Evolutionary conservation across 2,113 vertebrate species (phyloP), one percentile per base, ranked within the genome.

Genomic region (Oryzias celebensis): DNA sequence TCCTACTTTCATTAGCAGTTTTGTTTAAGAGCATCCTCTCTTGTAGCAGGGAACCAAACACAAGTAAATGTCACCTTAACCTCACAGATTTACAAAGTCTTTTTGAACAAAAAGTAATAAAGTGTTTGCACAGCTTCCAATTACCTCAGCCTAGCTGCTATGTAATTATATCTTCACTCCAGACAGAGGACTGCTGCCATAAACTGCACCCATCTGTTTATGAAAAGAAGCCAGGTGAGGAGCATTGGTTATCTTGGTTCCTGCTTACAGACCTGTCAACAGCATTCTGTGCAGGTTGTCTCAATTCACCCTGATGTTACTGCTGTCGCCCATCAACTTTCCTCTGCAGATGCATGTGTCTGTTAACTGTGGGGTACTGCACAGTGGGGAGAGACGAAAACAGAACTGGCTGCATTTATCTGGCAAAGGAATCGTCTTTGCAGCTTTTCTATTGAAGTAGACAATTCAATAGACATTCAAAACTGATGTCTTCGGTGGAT

Each of bases 171-270:
- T 77, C 66, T 85, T 83, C 81, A 75, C 65, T 80, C 72, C 66
- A 83, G 83, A 84, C 77, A 80, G 68, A 83, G 73, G 71, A 82
- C 65, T 72, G 62, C 77, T 63, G 74, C 68, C 58, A 73, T 82
- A 82, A 87, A 83, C 70, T 67, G 77, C 28, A 7, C 48, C 88
- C 88, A 88, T 88, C 88, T 89, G 88, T 82, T 88, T 80, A 72
- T 73, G 69, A 75, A 84, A 84, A 72, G 68, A 59, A 69, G 58
- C 68, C 15, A 43, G 54, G 71, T 63, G 77, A 75, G 71, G 59
- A 80, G 58, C 65, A 60, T 48, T 47, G 73, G 77, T 78, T 85
- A 86, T 89, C 86, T 87, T 89, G 85, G 77, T 62, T 46, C 41
- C 62, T 76, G 62, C 82, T 83, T 86, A 77, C 80, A 70, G 62